These are phyloP conservation scores for Drosophila pectinifera DNA, from an alignment of 1,140 invertebrate species.

Conservation along the genomic window DNA sequence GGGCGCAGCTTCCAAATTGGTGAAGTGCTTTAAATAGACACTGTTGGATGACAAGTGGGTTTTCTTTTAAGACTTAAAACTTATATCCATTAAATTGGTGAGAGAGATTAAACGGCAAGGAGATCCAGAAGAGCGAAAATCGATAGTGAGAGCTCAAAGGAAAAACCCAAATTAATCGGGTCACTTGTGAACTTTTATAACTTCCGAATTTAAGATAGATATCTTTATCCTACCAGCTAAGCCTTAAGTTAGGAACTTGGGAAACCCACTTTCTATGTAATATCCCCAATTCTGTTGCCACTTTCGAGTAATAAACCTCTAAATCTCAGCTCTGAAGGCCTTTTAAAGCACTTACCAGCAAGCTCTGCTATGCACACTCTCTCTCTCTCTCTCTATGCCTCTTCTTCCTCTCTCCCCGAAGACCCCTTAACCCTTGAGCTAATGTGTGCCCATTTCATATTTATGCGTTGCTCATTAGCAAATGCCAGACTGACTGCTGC, in stretches of 20 bases:
- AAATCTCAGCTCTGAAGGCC: not conserved
- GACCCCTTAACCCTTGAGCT: constrained; percentile 54
- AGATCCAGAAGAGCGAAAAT: too few relatives aligned
- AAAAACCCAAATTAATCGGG: too few relatives aligned
- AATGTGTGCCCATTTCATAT: constrained; percentile 77
- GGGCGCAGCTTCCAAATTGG: constrained; percentile 12
- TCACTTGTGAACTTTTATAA: too few relatives aligned
- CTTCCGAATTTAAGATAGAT: too few relatives aligned
- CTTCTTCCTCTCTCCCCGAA: not conserved
- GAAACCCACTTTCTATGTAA: not conserved
- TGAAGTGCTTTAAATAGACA: constrained; percentile 8
- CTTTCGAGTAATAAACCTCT: constrained; percentile 16
- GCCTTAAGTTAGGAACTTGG: not conserved
- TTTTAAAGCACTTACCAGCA: constrained; percentile 13
- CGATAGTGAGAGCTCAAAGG: too few relatives aligned
- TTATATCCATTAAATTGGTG: not conserved
- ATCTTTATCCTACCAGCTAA: too few relatives aligned
- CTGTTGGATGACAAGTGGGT: not conserved
- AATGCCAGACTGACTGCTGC: constrained; percentile 33
- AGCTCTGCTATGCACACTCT: constrained; percentile 7
- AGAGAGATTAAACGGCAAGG: too few relatives aligned
- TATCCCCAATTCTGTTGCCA: not conserved
- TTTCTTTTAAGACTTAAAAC: not conserved
- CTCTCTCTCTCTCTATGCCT: constrained; percentile 1
- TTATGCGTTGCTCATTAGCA: constrained; percentile 79